phyloP scores from a whole-genome alignment of 1,140 invertebrate species.

The Megalopta genalis region DNA sequence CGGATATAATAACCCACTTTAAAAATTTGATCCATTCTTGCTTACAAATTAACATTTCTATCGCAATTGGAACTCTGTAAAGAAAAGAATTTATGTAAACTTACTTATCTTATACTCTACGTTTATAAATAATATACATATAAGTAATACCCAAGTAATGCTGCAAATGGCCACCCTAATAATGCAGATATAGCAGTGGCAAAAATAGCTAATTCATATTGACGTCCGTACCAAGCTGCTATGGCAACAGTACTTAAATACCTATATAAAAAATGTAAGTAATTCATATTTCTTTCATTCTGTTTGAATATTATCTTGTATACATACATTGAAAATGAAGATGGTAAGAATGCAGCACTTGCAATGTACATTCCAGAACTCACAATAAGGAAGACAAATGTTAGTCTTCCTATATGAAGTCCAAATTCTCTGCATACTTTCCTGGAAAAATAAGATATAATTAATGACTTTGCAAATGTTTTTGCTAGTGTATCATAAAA shows the following conservation, averaged over 20 bases:
- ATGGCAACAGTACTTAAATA: constrained; percentile 89
- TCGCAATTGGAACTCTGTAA: constrained; percentile 90
- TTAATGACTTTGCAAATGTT: neutral
- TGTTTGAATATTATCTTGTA: constrained; percentile 28
- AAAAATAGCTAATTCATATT: constrained; percentile 91
- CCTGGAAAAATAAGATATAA: constrained; percentile 80
- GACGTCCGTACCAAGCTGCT: constrained; percentile 91
- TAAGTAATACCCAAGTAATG: constrained; percentile 85
- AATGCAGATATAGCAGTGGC: constrained; percentile 89
- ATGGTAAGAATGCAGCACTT: constrained; percentile 94
- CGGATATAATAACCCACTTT: constrained; percentile 87
- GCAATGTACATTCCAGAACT: constrained; percentile 96
- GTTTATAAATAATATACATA: constrained; percentile 9
- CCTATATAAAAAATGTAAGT: constrained; percentile 70
- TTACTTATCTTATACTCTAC: constrained; percentile 22
- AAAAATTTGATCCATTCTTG: constrained; percentile 85
- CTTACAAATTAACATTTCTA: constrained; percentile 89
- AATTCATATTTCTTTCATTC: constrained; percentile 18
- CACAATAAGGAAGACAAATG: constrained; percentile 90
- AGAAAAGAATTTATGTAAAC: constrained; percentile 9
- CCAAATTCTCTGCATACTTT: constrained; percentile 94
- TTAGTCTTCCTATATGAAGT: constrained; percentile 91
- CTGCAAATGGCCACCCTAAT: constrained; percentile 96
- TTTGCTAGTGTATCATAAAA: neutral
- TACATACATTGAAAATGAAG: constrained; percentile 94